Base-by-base conservation (phyloP, 2,888 invertebrate species). In the Baccha elongata region DNA sequence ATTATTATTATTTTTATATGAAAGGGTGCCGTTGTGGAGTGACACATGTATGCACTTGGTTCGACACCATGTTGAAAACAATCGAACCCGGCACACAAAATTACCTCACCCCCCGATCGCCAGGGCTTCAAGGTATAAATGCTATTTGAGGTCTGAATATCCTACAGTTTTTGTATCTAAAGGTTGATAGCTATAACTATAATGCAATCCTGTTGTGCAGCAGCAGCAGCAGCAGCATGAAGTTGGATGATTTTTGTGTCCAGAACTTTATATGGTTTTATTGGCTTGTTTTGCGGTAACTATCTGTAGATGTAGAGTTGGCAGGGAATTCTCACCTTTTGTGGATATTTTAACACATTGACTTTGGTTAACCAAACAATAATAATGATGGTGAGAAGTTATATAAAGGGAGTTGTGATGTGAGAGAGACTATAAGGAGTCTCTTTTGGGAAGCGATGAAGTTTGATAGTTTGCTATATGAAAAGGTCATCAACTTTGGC, bases 31-130 rank as follows among this genome's bases (percentile, higher is more conserved):
- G 85, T 85, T 84, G 58, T 72, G 86, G 89, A 88, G 86, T 90
- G 90, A 90, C 90, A 90, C 87, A 89, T 90, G 90, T 90, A 90
- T 90, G 88, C 89, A 88, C 87, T 88, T 87, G 87, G 88, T 89
- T 89, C 89, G 90, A 90, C 89, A 89, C 87, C 88, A 85, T 87
- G 84, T 73, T 84, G 73, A 80, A 81, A 85, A 85, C 88, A 86
- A 86, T 86, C 85, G 86, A 23, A 7, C 62, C 62, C 64, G 65
- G 83, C 50, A 68, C 67, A 68, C 60, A 58, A 68, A 83, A 80
- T 75, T 71, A 52, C 40, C 64, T 44, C 58, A 60, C 40, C 23
- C 32, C 42, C 46, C 15, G 21, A 11, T 32, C 15, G 6, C 10
- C 32, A 5, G 32, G 37, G 23, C 35, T 55, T 32, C 8, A 55